phyloP scores from a whole-genome alignment of 2,113 vertebrate species.

The Cacatua alba region DNA sequence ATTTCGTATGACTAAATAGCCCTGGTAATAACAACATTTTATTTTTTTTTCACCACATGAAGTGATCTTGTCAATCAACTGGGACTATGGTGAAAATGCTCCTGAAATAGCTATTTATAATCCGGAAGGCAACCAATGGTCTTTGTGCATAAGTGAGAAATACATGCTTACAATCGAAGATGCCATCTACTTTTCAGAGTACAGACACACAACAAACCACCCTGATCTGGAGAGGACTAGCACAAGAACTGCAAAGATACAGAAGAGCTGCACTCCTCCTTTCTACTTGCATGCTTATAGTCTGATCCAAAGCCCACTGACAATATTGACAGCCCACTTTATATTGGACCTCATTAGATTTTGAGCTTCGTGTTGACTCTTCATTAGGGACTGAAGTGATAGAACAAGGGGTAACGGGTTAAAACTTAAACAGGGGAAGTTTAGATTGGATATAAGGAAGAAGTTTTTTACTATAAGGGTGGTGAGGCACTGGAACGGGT shows the following conservation, averaged over 20 bases:
- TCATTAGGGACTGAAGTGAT: too few species aligned
- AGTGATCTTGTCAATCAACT: background rate
- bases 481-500: too few species aligned
- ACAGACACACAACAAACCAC: background rate
- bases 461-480: too few species aligned
- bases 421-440: too few species aligned
- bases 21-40: background rate
- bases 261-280: background rate
- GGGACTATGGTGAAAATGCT: background rate
- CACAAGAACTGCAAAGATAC: background rate
- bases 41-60: background rate
- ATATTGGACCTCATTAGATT: background rate
- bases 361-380: background rate
- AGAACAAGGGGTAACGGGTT: too few species aligned
- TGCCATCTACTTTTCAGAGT: background rate
- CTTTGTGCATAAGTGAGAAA: background rate
- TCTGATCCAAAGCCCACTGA: background rate
- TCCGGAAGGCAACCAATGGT: background rate
- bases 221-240: background rate
- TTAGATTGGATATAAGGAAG: too few species aligned
- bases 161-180: background rate
- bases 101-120: background rate
- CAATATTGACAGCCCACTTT: background rate
- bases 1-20: constrained; percentile 21
- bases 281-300: background rate